phyloP scores from a whole-genome alignment of 37 sponge, comb jelly and placozoan species.

The Haliclona indistincta region DNA sequence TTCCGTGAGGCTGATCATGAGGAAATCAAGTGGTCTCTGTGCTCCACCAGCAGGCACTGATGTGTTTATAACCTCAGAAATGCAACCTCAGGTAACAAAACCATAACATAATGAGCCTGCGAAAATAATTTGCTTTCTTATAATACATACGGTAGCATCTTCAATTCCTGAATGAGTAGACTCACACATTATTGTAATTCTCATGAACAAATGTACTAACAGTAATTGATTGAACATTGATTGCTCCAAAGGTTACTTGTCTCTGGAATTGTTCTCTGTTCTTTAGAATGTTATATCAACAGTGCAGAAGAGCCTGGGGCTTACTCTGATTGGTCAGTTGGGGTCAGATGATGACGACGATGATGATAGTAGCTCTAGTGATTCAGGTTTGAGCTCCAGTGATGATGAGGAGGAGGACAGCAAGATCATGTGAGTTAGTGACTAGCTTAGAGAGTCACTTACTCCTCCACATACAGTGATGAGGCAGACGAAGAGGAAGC shows the following conservation, averaged over 20 bases:
- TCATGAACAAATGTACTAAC: too few species aligned
- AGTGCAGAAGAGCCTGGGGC: constrained; percentile 1
- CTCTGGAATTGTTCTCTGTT: background rate
- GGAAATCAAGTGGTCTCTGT: background rate
- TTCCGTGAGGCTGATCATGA: constrained; percentile 38
- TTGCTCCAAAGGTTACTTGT: background rate
- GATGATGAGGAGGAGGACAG: background rate
- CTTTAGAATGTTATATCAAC: background rate
- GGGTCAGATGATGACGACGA: constrained; percentile 6
- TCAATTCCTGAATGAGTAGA: too few species aligned
- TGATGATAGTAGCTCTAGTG: background rate
- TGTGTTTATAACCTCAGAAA: constrained; percentile 18
- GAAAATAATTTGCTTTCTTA: background rate
- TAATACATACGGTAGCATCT: too few species aligned
- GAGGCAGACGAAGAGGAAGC: constrained; percentile 10
- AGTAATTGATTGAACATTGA: background rate
- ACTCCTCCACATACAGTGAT: background rate
- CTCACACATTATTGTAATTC: too few species aligned
- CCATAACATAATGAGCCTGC: too few species aligned
- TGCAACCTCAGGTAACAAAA: background rate
- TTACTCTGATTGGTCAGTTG: constrained; percentile 17
- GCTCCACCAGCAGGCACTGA: background rate
- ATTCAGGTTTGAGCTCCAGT: background rate
- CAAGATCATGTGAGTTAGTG: background rate
- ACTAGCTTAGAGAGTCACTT: background rate